Base-by-base conservation (phyloP, 1,140 invertebrate species). In the Portunus trituberculatus region DNA sequence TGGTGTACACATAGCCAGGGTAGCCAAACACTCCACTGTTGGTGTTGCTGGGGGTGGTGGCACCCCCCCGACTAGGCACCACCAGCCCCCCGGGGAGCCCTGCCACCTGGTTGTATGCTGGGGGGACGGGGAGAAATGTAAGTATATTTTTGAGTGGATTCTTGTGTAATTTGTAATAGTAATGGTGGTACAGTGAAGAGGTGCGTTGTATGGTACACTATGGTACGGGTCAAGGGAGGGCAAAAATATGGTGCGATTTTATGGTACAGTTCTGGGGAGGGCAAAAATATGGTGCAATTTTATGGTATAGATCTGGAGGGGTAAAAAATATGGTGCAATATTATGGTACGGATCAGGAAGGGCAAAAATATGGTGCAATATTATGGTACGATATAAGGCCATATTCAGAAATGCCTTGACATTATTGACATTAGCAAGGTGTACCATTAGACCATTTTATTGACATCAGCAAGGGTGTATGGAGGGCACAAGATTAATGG, bases 1-100 rank as follows among this genome's bases (percentile, higher is more conserved):
- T 94, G 31, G 93, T 91, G 67, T 94, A 94, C 6, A 94, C 93
- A 94, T 94, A 94, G 29, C 88, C 88, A 1, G 93, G 93, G 31
- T 91, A 94, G 39, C 87, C 31, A 32, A 91, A 94, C 29, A 90
- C 87, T 32, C 88, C 31, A n/a, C 29, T 29, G 93, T 20, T 45
- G 76, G 20, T 29, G 45, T 86, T 32, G 89, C 12, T n/a, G 93
- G 45, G 88, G 87, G 86, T 45, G 48, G 93, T 14, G 59, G 87
- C 45, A 48, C 59, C 76, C 32, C 82, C 4, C 88, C 67, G 20
- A 10, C 28, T 76, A 48, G 93, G 52, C 31, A 90, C 88, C 29
- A 67, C 28, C 16, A 91, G n/a, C 12, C 87, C 88, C 29, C 86
- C 86, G 7, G 67, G 93, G 20, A 32, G n/a, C 29, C 39, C 83